Evolutionary conservation across 2,797 vertebrate genomes (phyloP), one percentile per base, ranked within the genome.

Genomic region (Lutjanus campechanus): DNA sequence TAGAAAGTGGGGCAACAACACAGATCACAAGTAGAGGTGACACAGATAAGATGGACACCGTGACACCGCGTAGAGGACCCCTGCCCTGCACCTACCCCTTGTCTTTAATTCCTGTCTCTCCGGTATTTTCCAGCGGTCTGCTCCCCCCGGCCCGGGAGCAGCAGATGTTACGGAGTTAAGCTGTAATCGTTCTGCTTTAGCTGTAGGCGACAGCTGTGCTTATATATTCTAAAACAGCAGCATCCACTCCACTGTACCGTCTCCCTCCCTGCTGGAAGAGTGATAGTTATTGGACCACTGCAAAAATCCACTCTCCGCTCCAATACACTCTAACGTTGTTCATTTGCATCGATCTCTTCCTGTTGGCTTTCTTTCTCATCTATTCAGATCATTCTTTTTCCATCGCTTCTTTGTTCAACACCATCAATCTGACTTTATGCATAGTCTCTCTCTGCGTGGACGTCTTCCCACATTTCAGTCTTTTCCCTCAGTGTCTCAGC

Each of bases 91-190:
- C 69, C 69, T 74, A 77, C 22, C 64, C 29, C 80, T 69, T 74
- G 69, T 83, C 79, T 87, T 88, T 80, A 87, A 84, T 85, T 79
- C 78, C 51, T 68, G 64, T 81, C 73, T 72, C 68, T 25, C 36
- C 7, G 11, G 81, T 85, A 44, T 77, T 81, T 82, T 88, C 78
- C 73, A 60, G 74, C 47, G 15, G 69, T 46, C 71, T 72, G 58
- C 73, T 85, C 73, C 79, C 8, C 59, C 44, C 15, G 16, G 22
- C 61, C 76, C 85, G 44, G 84, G 74, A 86, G 85, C 82, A 89
- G 91, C 88, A 92, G 92, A 92, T 93, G 92, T 92, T 92, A 79
- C 47, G 4, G 85, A 90, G 85, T 87, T 92, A 92, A 92, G 85
- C 90, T 82, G 81, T 87, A 90, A 92, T 91, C 85, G 79, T 86